Base-by-base conservation (phyloP, 2,888 invertebrate species). In the Cerastoderma edule region DNA sequence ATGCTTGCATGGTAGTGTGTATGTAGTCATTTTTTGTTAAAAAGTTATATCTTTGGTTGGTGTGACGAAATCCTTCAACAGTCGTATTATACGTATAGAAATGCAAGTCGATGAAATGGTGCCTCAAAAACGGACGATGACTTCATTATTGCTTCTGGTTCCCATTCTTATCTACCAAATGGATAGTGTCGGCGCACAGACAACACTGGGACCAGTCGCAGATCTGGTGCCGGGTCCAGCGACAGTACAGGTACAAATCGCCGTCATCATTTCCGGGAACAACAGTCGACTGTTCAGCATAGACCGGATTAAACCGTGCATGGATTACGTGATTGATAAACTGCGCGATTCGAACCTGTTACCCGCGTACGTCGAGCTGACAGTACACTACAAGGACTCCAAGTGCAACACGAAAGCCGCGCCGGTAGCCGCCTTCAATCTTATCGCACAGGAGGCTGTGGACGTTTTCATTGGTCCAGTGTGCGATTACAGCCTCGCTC, bases 401-500 rank as follows among this genome's bases (percentile, higher is more conserved):
- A 75, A 85, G 22, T 91, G 91, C 66, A 80, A 87, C 67, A 66
- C 86, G 0, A 79, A 78, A 2, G 79, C 84, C 28, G 89, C 88
- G 0, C 89, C 91, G 3, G 83, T 89, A 10, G 80, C 84, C 16
- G 92, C 91, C 0, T 89, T 92, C 65, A 78, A 88, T 57, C 83
- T 88, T 30, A 88, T 87, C 72, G 83, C 87, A 68, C 64, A 84
- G 6, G 79, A 85, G 65, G 69, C 80, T 13, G 71, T 87, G 5
- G 81, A 89, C 69, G 84, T 89, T 13, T 91, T 90, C 67, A 80
- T 92, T 32, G 92, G 92, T 0, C 92, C 92, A 0, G 85, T 87
- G 1, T 91, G 91, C 76, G 92, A 92, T 72, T 92, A 97, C 53
- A 97, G 97, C 2, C 92, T 97, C 85, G 97, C 97, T 89, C 97